phyloP scores from a whole-genome alignment of 2,113 vertebrate species.

The Herpetotheres cachinnans region DNA sequence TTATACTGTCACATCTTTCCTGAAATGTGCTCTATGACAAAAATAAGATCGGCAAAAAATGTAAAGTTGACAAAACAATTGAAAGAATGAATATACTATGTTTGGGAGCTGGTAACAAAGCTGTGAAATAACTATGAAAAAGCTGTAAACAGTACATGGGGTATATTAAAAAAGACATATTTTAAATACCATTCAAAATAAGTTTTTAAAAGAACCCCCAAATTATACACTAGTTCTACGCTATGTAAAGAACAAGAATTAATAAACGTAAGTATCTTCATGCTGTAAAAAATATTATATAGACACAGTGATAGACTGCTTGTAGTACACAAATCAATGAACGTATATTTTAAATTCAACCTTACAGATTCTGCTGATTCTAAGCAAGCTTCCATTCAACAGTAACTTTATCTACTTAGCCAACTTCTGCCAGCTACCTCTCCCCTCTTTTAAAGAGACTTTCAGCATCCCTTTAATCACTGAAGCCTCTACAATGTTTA shows the following conservation, averaged over 20 bases:
- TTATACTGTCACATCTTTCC: not conserved
- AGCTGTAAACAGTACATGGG: not conserved
- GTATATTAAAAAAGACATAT: not conserved
- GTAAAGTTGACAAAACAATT: not conserved
- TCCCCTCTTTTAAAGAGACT: not conserved
- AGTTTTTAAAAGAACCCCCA: not conserved
- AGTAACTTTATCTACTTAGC: not conserved
- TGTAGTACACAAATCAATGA: not conserved
- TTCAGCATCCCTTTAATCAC: not conserved
- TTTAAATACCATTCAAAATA: not conserved
- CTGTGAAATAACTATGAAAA: not conserved
- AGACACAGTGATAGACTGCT: not conserved
- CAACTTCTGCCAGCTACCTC: not conserved
- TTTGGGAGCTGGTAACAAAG: not conserved
- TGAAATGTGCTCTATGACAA: not conserved
- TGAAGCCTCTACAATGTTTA: not conserved
- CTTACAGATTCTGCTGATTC: not conserved
- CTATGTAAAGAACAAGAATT: not conserved
- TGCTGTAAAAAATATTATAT: not conserved
- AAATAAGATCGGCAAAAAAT: not conserved
- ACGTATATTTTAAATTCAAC: not conserved
- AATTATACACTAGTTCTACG: not conserved
- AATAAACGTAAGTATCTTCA: slow-evolving; percentile 16
- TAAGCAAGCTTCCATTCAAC: not conserved
- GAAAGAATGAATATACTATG: not conserved